Conservation (phyloP, 2,797 vertebrate species). For the Crenichthys baileyi region DNA sequence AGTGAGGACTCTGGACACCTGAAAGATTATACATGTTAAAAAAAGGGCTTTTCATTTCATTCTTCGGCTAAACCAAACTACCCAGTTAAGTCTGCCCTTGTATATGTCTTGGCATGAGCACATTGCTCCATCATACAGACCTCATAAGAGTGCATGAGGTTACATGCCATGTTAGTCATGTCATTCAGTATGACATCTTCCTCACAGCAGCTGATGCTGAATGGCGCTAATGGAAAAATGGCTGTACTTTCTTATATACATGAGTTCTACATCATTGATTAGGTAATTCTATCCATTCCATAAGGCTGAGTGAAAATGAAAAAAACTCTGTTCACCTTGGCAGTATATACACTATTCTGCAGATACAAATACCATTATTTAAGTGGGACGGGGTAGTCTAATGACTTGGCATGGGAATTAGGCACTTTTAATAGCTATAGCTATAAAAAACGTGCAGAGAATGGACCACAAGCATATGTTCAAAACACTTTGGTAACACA, state of each 20-base stretch:
- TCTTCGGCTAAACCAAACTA: neutral
- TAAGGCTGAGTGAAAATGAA: constrained; percentile 29
- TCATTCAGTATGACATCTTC: constrained; percentile 45
- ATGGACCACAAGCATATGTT: constrained; percentile 58
- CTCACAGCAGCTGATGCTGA: constrained; percentile 21
- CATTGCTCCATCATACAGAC: constrained; percentile 25
- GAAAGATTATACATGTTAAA: constrained; percentile 13
- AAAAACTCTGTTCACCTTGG: constrained; percentile 62
- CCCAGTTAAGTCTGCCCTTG: constrained; percentile 1
- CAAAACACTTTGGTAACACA: constrained; percentile 62
- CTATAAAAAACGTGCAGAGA: constrained; percentile 69
- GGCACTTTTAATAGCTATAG: constrained; percentile 68
- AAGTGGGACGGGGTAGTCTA: constrained; percentile 68
- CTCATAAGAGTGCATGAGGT: constrained; percentile 5
- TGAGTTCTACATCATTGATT: constrained; percentile 55
- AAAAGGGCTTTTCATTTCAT: neutral
- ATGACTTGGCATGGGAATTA: constrained; percentile 76
- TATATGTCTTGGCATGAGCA: constrained; percentile 13
- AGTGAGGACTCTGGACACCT: constrained; percentile 55
- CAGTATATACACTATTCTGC: neutral
- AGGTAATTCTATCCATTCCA: constrained; percentile 37
- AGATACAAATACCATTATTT: constrained; percentile 58
- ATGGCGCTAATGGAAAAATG: constrained; percentile 42
- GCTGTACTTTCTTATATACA: constrained; percentile 56
- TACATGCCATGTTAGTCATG: constrained; percentile 32